Base-by-base conservation (phyloP, 2,888 invertebrate species). In the Meiosimyza decipiens region DNA sequence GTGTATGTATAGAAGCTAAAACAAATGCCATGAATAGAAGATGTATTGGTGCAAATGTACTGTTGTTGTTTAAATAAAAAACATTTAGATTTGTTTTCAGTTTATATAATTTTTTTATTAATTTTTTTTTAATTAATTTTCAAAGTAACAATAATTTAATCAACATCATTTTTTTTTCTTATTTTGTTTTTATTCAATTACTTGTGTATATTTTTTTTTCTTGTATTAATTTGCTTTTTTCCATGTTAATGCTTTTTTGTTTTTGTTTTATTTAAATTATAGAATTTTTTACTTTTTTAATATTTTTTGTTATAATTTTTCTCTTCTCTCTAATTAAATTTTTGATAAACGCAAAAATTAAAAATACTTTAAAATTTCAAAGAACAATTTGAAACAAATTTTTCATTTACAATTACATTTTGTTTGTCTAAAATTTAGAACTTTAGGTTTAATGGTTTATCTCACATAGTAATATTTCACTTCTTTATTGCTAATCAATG, bases 111-210 rank as follows among this genome's bases (percentile, higher is more conserved):
- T 75, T 74, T 74, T 74, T 76, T 78, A 65, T 73, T 74, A 74
- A 73, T 79, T 78, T 59, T 73, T 76, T 75, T 76, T 79, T 78
- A 81, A 78, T 82, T 81, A 79, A 84, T 81, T 84, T 83, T 84
- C 84, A 83, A 84, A 83, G 83, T 83, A 83, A 83, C 83, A 70
- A 70, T 70, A 70, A 70, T 70, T 70, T 62, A 70, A 54, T 63
- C 62, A 70, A 63, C 70, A 70, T 73, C 50, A 69, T 71, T 72
- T 65, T 66, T 65, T 66, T 65, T 49, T 65, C 60, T 68, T 72
- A 64, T 54, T 72, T 74, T 71, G n/a, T 13, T 18, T 22, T 65
- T 70, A 28, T 55, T 69, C 59, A 59, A 51, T 57, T 68, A 18
- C 33, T 66, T 68, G 65, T 70, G 62, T 72, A 60, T 63, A 15